Evolutionary conservation across 1,140 invertebrate species (phyloP).

Genomic region (Galendromus occidentalis): DNA sequence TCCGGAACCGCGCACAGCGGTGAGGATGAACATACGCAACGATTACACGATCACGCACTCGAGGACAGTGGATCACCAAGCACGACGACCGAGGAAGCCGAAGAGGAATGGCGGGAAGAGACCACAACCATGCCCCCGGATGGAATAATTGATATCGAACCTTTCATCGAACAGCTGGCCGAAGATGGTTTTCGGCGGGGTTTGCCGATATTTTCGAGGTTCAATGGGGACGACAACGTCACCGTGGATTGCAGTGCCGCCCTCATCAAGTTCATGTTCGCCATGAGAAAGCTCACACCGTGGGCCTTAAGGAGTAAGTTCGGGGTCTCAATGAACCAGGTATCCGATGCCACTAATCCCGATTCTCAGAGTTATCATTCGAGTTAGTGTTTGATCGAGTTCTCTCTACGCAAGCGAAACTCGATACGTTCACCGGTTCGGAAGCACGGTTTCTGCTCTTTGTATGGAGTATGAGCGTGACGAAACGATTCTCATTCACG

Average conservation of each 20-base stretch:
- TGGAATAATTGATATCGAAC: neutral
- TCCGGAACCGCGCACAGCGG: no score
- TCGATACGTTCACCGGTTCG: no score
- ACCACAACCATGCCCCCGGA: neutral
- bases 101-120: neutral
- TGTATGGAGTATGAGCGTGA: no score
- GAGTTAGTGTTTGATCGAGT: no score
- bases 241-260: neutral
- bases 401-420: no score
- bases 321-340: neutral
- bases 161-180: neutral
- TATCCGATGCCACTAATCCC: no score
- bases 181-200: neutral
- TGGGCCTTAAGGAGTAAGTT: neutral
- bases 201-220: neutral
- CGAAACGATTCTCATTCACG: no score
- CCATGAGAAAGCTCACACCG: neutral
- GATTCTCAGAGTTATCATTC: no score
- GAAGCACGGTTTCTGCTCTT: no score
- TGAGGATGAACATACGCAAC: no score
- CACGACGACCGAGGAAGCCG: neutral
- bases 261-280: conserved; percentile 5
- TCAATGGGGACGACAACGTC: conserved; percentile 5
- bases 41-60: no score
- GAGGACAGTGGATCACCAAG: no score